phyloP scores from a whole-genome alignment of 2,797 vertebrate genomes.

The Phyllotis vaccarum region DNA sequence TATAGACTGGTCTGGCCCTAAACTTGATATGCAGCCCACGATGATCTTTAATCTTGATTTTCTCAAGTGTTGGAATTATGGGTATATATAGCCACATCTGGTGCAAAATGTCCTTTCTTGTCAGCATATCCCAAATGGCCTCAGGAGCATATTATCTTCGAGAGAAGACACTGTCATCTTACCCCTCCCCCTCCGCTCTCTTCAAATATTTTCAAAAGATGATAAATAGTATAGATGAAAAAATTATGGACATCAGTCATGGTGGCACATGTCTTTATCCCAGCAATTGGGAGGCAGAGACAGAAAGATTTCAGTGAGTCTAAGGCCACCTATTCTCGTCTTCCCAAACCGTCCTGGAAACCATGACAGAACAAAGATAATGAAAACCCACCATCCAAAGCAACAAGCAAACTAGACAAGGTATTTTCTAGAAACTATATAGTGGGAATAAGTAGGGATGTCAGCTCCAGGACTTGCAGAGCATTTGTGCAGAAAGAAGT shows the following conservation, averaged over 20 bases:
- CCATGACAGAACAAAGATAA: not conserved
- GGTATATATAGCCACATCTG: not conserved
- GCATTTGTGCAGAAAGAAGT: not conserved
- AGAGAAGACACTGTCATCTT: not conserved
- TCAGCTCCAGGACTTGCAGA: not conserved
- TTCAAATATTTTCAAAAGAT: conserved; percentile 10
- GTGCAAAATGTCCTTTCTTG: not conserved
- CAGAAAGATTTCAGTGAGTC: not conserved
- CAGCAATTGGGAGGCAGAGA: not conserved
- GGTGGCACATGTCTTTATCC: not conserved
- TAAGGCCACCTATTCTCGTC: not conserved
- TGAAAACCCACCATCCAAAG: not conserved
- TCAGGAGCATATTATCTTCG: not conserved
- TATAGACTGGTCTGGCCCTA: not conserved
- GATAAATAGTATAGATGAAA: not conserved
- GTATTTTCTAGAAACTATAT: not conserved
- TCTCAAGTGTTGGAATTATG: not conserved
- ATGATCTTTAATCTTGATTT: not conserved
- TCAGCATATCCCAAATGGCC: not conserved
- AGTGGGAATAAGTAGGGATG: not conserved
- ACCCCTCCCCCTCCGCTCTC: not conserved
- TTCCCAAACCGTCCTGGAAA: not conserved
- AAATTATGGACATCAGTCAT: not conserved
- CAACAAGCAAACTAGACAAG: not conserved
- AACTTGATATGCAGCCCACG: not conserved